Evolutionary conservation across 2,888 invertebrate species (phyloP), one percentile per base, ranked within the genome.

Genomic region (Argyresthia goedartella): DNA sequence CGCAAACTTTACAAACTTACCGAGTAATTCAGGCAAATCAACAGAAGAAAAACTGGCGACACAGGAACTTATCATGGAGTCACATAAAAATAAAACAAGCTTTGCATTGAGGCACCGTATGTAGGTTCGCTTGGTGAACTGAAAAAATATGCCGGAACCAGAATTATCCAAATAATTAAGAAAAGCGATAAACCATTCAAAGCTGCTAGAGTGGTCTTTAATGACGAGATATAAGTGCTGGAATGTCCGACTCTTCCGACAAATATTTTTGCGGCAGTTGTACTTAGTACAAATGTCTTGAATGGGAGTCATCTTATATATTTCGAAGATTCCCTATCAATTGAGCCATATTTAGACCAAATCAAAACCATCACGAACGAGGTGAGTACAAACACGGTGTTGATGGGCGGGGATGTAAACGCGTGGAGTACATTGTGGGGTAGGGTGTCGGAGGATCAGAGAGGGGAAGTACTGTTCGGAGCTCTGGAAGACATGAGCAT

Each of bases 381-480:
- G 9, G 4, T 48, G 1, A 34, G 43, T 10, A 13, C 43, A 8
- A 13, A 42, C 3, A 43, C 43, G 14, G 0, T 51, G 3, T 11
- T 54, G 1, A 25, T 51, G 6, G 54, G 49, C 13, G 54, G 54
- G 1, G 54, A 54, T 41, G 34, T 9, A 4, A 54, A 54, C 10
- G 52, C 54, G 4, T 33, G 35, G 50, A 54, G 48, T 33, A 15
- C 50, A 1, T 54, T 52, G 54, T 54, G 54, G 54, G 54, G 54
- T 1, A 52, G 52, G 16, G 11, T 1, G 0, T 25, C n/a, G 13
- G 48, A 25, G 11, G 49, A 54, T 45, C 52, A 49, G 42, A 16
- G 54, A 39, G 54, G 54, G 4, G 52, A 42, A 11, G 44, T 8
- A 9, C 7, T 36, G 11, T 15, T 9, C 3, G 46, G 39, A 36